Conservation (phyloP, 2,797 vertebrate species). For the Mormyrus proboscirostris region DNA sequence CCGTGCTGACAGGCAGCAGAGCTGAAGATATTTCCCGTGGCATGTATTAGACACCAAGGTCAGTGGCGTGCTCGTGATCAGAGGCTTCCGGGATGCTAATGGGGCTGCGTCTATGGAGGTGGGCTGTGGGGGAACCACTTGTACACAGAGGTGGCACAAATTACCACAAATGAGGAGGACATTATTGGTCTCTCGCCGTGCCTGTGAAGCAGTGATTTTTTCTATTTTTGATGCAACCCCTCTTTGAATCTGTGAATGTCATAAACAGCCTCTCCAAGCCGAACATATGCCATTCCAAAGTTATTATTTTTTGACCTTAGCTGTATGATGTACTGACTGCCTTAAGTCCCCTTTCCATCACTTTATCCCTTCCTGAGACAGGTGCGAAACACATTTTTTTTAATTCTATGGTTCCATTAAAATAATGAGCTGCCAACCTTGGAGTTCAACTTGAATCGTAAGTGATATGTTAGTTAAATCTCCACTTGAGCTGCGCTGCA, state of each 20-base stretch:
- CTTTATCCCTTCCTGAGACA: background rate
- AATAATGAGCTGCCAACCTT: conserved; percentile 31
- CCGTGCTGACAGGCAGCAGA: background rate
- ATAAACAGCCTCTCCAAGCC: background rate
- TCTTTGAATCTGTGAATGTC: background rate
- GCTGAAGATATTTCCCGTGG: background rate
- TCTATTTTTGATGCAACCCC: background rate
- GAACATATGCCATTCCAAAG: background rate
- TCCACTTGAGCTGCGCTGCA: conserved; percentile 28
- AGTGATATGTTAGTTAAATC: conserved; percentile 28
- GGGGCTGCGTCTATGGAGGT: conserved; percentile 2
- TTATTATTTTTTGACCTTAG: background rate
- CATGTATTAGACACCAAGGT: conserved; percentile 39
- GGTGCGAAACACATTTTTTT: background rate
- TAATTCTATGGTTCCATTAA: background rate
- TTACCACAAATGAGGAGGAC: conserved; percentile 38
- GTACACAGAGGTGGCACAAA: conserved; percentile 25
- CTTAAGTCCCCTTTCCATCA: background rate
- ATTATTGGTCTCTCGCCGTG: conserved; percentile 35
- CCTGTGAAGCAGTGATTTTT: background rate
- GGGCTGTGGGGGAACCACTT: conserved; percentile 24
- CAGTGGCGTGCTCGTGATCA: conserved; percentile 47
- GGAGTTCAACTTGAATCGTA: conserved; percentile 28
- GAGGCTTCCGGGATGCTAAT: conserved; percentile 25
- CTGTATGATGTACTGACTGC: background rate